phyloP scores from a whole-genome alignment of 2,888 invertebrate species.

The Zygogramma bicolorata region DNA sequence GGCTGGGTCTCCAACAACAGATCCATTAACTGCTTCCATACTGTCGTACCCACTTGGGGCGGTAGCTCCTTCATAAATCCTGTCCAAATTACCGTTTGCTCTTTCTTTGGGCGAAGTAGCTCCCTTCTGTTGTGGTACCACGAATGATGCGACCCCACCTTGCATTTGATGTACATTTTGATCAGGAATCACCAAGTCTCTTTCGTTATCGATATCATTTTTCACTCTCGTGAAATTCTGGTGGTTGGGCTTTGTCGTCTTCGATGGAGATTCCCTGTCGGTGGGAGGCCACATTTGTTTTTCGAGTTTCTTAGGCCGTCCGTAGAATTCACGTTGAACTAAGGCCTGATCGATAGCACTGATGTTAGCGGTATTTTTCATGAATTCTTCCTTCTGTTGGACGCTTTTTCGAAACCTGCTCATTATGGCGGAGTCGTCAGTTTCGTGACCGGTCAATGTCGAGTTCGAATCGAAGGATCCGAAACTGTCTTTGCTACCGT shows the following conservation, averaged over 20 bases:
- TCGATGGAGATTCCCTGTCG: slow-evolving; percentile 67
- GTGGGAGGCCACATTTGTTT: slow-evolving; percentile 79
- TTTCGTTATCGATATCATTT: slow-evolving; percentile 66
- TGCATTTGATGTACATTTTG: slow-evolving; percentile 39
- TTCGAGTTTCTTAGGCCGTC: slow-evolving; percentile 82
- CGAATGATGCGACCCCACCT: slow-evolving; percentile 35
- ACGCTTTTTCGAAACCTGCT: slow-evolving; percentile 85
- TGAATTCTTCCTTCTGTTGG: slow-evolving; percentile 91
- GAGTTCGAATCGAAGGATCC: slow-evolving; percentile 78
- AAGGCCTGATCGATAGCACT: slow-evolving; percentile 54
- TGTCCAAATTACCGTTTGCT: slow-evolving; percentile 35
- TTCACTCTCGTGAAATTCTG: slow-evolving; percentile 68
- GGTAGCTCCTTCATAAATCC: slow-evolving; percentile 53
- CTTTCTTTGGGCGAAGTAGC: slow-evolving; percentile 51
- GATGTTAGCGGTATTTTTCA: slow-evolving; percentile 71
- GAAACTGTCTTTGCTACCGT: slow-evolving; percentile 77
- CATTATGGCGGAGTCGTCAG: slow-evolving; percentile 78
- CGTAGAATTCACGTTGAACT: slow-evolving; percentile 80
- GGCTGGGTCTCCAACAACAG: slow-evolving; percentile 40
- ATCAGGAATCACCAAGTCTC: slow-evolving; percentile 53
- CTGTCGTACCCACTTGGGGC: slow-evolving; percentile 53
- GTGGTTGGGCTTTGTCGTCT: slow-evolving; percentile 66
- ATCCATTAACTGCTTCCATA: slow-evolving; percentile 45
- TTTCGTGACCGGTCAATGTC: slow-evolving; percentile 75
- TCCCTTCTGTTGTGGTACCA: slow-evolving; percentile 51